These are phyloP conservation scores for Sussaba pulchella DNA, from an alignment of 2,888 invertebrate species.

Conservation along the genomic window DNA sequence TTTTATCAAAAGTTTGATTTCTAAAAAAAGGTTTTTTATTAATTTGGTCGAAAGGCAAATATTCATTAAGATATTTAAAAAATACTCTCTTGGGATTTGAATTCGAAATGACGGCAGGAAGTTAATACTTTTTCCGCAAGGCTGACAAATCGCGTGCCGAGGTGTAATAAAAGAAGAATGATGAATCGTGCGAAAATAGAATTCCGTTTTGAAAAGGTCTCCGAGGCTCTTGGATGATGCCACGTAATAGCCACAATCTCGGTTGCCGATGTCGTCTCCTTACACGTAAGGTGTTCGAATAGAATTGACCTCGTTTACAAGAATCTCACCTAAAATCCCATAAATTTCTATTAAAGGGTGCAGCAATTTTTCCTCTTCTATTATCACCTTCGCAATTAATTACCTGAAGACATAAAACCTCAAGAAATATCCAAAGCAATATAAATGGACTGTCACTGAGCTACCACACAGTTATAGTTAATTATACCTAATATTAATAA, in stretches of 20 bases:
- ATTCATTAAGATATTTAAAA: no score
- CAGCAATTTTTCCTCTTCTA: no score
- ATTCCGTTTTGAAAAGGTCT: background rate
- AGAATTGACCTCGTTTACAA: constrained; percentile 14
- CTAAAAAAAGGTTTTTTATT: no score
- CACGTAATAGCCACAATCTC: constrained; percentile 3
- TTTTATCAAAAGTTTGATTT: no score
- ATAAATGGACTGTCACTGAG: no score
- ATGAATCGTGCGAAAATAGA: constrained; percentile 22
- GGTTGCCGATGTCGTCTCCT: constrained; percentile 1
- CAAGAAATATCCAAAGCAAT: no score
- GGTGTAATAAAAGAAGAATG: background rate
- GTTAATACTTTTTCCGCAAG: constrained; percentile 4
- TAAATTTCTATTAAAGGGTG: constrained; percentile 1
- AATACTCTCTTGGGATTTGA: no score
- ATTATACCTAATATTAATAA: no score
- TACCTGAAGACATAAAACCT: no score
- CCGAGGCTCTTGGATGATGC: constrained; percentile 12
- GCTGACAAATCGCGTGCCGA: constrained; percentile 38
- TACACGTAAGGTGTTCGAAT: constrained; percentile 9
- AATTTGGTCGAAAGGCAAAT: no score
- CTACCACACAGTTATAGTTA: no score
- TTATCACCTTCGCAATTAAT: no score
- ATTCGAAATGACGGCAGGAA: background rate
- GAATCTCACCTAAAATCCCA: background rate